phyloP scores from a whole-genome alignment of 2,888 invertebrate species.

The Dorcus parallelipipedus region DNA sequence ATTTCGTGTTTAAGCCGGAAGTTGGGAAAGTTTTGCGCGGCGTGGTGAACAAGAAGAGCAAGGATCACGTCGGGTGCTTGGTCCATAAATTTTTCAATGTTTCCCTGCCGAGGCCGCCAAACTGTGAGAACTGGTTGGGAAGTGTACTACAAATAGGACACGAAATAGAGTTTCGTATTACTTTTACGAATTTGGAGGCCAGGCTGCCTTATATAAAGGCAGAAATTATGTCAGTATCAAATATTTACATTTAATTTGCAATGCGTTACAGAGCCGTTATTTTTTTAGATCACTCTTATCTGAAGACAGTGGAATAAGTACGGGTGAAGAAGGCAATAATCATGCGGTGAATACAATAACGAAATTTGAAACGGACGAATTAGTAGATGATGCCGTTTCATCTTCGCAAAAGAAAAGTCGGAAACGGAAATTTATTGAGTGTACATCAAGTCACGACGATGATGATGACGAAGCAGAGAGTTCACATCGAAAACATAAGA shows the following conservation, averaged over 20 bases:
- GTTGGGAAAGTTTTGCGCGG: constrained; percentile 61
- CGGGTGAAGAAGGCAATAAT: constrained; percentile 20
- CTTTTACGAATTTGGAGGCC: constrained; percentile 56
- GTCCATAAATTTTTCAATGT: constrained; percentile 70
- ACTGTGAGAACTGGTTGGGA: constrained; percentile 56
- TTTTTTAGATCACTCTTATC: constrained; percentile 19
- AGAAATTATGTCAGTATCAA: constrained; percentile 49
- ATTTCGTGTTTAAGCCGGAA: constrained; percentile 64
- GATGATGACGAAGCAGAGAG: constrained; percentile 5
- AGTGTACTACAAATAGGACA: constrained; percentile 56
- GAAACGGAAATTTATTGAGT: neutral
- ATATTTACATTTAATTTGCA: neutral
- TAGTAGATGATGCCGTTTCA: constrained; percentile 5
- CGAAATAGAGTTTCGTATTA: constrained; percentile 59
- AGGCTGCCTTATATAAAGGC: constrained; percentile 64
- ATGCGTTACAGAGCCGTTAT: neutral
- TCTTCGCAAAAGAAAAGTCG: constrained; percentile 2
- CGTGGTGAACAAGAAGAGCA: constrained; percentile 63
- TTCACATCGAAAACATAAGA: constrained; percentile 1
- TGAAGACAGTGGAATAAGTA: constrained; percentile 29
- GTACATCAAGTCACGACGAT: neutral
- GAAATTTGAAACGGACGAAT: constrained; percentile 17
- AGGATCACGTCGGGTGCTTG: constrained; percentile 64
- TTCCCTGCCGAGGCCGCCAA: constrained; percentile 59
- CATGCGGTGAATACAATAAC: neutral